phyloP scores from a whole-genome alignment of 1,140 invertebrate species.

The Halictus rubicundus region DNA sequence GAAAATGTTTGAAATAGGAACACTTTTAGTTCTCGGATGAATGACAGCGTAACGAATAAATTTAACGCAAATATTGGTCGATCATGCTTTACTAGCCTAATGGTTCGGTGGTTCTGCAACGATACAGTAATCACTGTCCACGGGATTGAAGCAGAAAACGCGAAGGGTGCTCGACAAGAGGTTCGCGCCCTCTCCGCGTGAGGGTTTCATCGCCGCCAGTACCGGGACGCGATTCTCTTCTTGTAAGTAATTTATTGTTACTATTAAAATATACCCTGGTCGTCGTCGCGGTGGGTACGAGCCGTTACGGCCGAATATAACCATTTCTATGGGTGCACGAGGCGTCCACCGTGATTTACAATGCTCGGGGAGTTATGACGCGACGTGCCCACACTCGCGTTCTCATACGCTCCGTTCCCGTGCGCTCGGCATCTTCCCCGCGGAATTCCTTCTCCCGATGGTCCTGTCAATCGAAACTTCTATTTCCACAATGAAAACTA shows the following conservation, averaged over 20 bases:
- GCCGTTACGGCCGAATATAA: conserved; percentile 78
- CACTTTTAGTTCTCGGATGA: too few species aligned
- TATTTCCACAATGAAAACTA: neutral
- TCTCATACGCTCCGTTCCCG: conserved; percentile 55
- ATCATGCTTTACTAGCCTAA: neutral
- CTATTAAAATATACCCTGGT: conserved; percentile 77
- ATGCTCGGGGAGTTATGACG: conserved; percentile 75
- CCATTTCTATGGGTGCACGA: conserved; percentile 77
- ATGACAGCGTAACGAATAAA: too few species aligned
- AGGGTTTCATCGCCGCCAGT: conserved; percentile 71
- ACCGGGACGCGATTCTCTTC: conserved; percentile 67
- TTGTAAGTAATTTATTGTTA: conserved; percentile 78
- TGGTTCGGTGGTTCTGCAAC: neutral
- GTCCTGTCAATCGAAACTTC: conserved; percentile 25
- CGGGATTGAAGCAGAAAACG: neutral
- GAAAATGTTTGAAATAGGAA: too few species aligned
- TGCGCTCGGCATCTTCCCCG: conserved; percentile 40
- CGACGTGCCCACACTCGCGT: conserved; percentile 69
- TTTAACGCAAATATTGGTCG: too few species aligned
- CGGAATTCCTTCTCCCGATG: conserved; percentile 28
- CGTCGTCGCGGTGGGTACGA: conserved; percentile 75
- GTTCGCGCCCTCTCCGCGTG: conserved; percentile 63
- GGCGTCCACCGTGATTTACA: conserved; percentile 78
- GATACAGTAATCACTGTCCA: neutral
- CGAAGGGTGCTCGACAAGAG: conserved; percentile 42